These are phyloP conservation scores for Mobula birostris DNA, from an alignment of 2,113 vertebrate species.

Conservation along the genomic window DNA sequence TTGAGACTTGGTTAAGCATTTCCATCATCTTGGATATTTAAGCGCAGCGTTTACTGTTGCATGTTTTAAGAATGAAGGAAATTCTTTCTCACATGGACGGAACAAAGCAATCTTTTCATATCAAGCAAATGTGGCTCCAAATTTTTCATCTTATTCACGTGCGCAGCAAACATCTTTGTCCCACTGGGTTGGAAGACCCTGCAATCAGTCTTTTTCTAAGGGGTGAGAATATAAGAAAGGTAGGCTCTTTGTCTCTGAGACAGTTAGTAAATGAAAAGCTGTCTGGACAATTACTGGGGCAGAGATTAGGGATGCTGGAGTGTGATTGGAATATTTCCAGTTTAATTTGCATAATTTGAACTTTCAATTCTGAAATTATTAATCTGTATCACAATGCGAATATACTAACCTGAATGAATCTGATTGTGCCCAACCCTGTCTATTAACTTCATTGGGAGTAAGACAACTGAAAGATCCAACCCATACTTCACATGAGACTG, in stretches of 20 bases:
- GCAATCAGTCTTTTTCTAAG: neutral
- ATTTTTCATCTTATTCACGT: neutral
- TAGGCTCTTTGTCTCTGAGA: neutral
- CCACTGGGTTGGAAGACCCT: neutral
- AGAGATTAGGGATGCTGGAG: neutral
- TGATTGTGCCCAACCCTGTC: neutral
- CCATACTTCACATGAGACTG: neutral
- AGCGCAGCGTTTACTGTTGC: neutral
- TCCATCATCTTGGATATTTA: neutral
- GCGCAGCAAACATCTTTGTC: neutral
- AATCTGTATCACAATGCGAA: neutral
- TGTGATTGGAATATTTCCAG: neutral
- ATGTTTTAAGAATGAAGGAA: neutral
- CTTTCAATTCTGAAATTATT: neutral
- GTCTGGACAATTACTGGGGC: neutral
- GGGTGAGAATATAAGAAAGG: neutral
- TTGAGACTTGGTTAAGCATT: neutral
- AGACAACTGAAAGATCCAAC: neutral
- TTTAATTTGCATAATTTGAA: neutral
- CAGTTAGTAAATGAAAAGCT: neutral
- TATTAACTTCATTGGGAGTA: neutral
- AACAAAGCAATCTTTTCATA: neutral
- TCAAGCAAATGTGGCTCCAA: no score
- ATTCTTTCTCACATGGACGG: neutral
- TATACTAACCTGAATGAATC: neutral